phyloP scores from a whole-genome alignment of 2,888 invertebrate species.

The Drosophila paramelanica region DNA sequence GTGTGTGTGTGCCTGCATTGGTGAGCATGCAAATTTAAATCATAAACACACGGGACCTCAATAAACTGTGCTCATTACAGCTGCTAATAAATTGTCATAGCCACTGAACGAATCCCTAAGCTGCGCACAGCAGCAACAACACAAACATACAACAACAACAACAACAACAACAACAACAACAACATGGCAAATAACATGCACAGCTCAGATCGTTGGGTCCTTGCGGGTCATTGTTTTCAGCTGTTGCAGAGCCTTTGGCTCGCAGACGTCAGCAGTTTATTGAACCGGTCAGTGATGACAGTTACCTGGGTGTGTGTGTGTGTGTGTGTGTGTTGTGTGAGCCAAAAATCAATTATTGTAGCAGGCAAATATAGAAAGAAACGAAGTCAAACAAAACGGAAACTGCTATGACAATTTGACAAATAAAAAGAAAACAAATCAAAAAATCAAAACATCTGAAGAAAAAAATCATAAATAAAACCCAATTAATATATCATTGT shows the following conservation, averaged over 20 bases:
- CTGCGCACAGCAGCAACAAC: conserved; percentile 8
- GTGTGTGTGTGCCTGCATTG: conserved; percentile 1
- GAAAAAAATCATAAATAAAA: conserved; percentile 70
- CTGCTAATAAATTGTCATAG: conserved; percentile 74
- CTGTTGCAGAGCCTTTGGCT: conserved; percentile 22
- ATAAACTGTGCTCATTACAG: conserved; percentile 79
- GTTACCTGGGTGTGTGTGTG: conserved; percentile 21
- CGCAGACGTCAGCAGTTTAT: conserved; percentile 55
- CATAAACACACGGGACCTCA: conserved; percentile 71
- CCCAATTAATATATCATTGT: conserved; percentile 77
- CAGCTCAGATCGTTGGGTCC: conserved; percentile 27
- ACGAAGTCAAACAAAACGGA: conserved; percentile 1
- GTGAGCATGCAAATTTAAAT: conserved; percentile 70
- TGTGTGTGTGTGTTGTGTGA: neutral
- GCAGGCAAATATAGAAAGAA: conserved; percentile 9
- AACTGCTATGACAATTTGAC: conserved; percentile 38
- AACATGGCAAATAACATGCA: conserved; percentile 26
- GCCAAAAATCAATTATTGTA: conserved; percentile 47
- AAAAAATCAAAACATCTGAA: too few species aligned
- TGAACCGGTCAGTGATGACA: conserved; percentile 61
- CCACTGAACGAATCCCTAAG: conserved; percentile 40
- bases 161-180: conserved; percentile 5
- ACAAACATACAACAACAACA: neutral
- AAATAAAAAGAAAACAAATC: conserved; percentile 20
- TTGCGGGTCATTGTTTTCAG: conserved; percentile 46